Conservation (phyloP, 2,113 vertebrate species). For the Sebastes schlegelii region DNA sequence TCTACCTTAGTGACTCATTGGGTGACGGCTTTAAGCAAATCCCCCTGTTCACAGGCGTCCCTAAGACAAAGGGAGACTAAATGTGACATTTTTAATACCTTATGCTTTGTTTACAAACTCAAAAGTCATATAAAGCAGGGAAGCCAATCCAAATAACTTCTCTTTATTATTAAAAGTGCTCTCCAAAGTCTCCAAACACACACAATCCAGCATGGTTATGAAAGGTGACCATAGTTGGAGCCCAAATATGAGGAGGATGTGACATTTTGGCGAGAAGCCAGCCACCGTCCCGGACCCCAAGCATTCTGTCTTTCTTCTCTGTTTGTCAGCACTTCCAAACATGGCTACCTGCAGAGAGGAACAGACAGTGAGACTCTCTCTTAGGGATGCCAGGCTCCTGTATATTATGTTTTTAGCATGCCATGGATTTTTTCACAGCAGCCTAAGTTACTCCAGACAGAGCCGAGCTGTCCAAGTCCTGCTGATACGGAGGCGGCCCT, state of each 20-base stretch:
- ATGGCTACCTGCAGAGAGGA: constrained; percentile 81
- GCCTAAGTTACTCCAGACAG: constrained; percentile 84
- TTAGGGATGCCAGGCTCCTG: constrained; percentile 79
- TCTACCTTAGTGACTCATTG: constrained; percentile 69
- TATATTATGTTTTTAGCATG: constrained; percentile 85
- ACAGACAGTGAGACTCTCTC: constrained; percentile 79
- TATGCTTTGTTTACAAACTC: not conserved
- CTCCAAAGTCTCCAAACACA: not conserved
- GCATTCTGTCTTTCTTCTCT: constrained; percentile 76
- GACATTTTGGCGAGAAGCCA: constrained; percentile 55
- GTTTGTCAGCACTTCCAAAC: constrained; percentile 87
- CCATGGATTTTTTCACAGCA: constrained; percentile 83
- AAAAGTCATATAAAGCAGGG: not conserved
- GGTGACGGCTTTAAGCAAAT: constrained; percentile 63
- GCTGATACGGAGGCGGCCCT: constrained; percentile 74
- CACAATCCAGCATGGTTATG: constrained; percentile 16
- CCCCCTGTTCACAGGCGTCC: constrained; percentile 26
- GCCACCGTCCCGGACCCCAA: constrained; percentile 45
- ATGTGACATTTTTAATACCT: not conserved
- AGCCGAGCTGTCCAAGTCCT: constrained; percentile 63
- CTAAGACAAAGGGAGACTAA: constrained; percentile 27
- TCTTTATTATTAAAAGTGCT: not conserved
- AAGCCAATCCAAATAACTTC: constrained; percentile 8
- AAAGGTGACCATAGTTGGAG: constrained; percentile 67
- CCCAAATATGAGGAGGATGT: constrained; percentile 54